phyloP scores from a whole-genome alignment of 2,888 invertebrate genomes.

The Cantharis nigra region DNA sequence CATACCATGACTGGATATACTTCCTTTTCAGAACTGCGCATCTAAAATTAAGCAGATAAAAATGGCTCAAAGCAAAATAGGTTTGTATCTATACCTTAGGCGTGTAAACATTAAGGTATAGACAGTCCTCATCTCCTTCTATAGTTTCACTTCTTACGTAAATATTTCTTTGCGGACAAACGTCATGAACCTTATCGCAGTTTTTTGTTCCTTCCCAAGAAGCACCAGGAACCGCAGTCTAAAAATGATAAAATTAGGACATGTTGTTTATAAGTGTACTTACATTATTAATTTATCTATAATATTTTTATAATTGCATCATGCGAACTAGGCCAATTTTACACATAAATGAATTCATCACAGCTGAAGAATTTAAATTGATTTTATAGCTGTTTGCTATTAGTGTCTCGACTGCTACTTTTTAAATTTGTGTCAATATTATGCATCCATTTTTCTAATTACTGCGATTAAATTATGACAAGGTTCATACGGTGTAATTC shows the following conservation, averaged over 20 bases:
- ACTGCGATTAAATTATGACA: background rate
- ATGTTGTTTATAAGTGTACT: no score
- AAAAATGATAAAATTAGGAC: conserved; percentile 21
- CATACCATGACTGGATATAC: conserved; percentile 75
- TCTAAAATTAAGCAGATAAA: background rate
- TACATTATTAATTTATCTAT: background rate
- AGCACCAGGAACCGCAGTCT: conserved; percentile 68
- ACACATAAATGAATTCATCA: background rate
- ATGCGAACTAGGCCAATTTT: background rate
- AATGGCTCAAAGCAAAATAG: background rate
- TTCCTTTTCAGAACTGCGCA: background rate
- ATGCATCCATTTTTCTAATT: background rate
- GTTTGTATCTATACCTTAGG: conserved; percentile 53
- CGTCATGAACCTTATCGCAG: conserved; percentile 67
- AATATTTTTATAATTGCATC: background rate
- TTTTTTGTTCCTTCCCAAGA: conserved; percentile 68
- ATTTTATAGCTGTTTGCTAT: background rate
- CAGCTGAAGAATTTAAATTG: background rate
- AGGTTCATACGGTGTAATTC: background rate
- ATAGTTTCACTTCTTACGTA: conserved; percentile 42
- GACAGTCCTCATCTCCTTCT: conserved; percentile 80
- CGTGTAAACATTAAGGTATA: conserved; percentile 76
- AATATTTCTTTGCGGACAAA: conserved; percentile 65
- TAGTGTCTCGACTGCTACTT: background rate
- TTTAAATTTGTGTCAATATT: background rate